Base-by-base conservation (phyloP, 2,888 invertebrate species). In the Zeuzera pyrina region DNA sequence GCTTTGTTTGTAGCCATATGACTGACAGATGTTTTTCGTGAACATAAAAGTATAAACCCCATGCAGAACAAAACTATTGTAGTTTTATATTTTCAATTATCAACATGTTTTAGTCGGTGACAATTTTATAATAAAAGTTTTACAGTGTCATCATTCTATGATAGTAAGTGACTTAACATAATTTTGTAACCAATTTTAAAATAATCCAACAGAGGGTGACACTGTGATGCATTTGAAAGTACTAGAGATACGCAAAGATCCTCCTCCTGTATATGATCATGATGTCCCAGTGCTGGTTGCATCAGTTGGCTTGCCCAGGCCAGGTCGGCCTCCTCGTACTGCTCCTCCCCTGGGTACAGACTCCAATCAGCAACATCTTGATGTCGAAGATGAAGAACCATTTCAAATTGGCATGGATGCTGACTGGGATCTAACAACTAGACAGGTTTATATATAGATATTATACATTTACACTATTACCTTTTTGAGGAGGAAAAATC, bases 361-460 rank as follows among this genome's bases (percentile, higher is more conserved):
- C 23, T 58, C 64, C 23, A 54, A 41, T 1, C 65, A 60, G 22
- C 66, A 73, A 29, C 70, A 76, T 15, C 54, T 84, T 2, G 88
- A 89, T 30, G 74, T 87, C 7, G 87, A 88, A 28, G 84, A 87
- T 12, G 88, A 89, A 15, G 86, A 88, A 29, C 81, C 86, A 0
- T 68, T 76, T 19, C 65, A 73, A 41, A 52, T 79, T 0, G 68
- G 76, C 31, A 39, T 67, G 38, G 69, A 69, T 3, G 89, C 92
- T 23, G 91, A 93, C 38, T 97, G 97, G 96, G 97, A 97, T 63
- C 86, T 97, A 16, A 97, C 97, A 1, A 97, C 97, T 1, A 91
- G 95, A 65, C 96, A 96, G 87, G 94, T 93, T 25, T 28, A 21
- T 30, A 19, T 15, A 11, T 24, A 10, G 12, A 32, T 26, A 12